A percentile compares a stretch with the other conserved stretches of the same genome.
These are phyloP conservation scores for Cavia porcellus DNA, from an alignment of 2,113 vertebrate species.

Conservation along the genomic window DNA sequence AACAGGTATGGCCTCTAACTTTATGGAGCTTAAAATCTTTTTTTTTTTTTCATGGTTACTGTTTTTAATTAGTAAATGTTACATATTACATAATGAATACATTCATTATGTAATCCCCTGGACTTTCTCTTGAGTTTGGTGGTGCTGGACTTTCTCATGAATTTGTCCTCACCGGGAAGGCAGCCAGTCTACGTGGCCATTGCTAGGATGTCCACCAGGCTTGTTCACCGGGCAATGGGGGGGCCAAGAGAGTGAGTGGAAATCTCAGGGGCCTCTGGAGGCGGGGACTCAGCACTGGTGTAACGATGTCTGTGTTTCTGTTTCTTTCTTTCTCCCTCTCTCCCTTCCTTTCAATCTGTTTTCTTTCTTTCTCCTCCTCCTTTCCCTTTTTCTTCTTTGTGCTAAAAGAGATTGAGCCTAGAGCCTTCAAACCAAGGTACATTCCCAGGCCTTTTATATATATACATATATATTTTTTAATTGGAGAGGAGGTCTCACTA, in stretches of 20 bases:
- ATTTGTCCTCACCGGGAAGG: neutral
- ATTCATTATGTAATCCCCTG: neutral
- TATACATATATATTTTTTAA: too few species aligned
- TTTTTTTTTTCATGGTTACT: neutral
- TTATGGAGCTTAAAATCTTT: constrained; percentile 18
- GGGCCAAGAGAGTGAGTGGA: neutral
- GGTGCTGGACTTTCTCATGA: neutral
- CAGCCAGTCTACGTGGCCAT: neutral
- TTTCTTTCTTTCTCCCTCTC: neutral
- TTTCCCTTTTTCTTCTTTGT: neutral
- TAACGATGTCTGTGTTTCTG: neutral
- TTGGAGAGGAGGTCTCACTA: neutral
- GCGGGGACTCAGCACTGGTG: neutral
- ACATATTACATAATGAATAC: neutral
- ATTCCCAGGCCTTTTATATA: neutral
- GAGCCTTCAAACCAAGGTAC: neutral
- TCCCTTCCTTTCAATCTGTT: neutral
- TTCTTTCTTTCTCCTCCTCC: neutral
- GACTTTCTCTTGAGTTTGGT: too few species aligned
- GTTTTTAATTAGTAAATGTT: neutral
- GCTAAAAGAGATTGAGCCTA: neutral
- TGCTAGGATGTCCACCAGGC: neutral
- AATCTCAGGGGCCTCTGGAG: neutral
- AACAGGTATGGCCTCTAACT: neutral
- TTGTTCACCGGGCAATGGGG: neutral